Percentiles rank a stretch among this genome's conserved stretches.
phyloP scores from a whole-genome alignment of 1,140 invertebrate species.

The Platyscapa corneri region DNA sequence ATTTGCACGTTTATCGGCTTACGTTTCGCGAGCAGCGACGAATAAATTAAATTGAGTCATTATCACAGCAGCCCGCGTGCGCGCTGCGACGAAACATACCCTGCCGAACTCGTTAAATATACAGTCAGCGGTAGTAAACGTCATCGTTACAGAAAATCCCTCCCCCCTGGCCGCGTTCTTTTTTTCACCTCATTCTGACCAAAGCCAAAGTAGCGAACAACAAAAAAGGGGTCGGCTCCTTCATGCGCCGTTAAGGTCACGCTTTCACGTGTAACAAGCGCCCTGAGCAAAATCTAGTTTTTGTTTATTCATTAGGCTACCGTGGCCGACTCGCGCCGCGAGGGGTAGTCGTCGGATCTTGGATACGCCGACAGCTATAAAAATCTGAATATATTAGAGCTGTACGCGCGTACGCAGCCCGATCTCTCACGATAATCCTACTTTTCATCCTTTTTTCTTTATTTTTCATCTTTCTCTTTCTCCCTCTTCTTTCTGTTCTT shows the following conservation, averaged over 20 bases:
- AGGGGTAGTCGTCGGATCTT: conserved; percentile 66
- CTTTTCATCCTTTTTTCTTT: conserved; percentile 13
- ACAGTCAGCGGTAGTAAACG: conserved; percentile 3
- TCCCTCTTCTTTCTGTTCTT: too few species aligned
- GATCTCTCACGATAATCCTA: conserved; percentile 23
- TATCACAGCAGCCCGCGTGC: not conserved
- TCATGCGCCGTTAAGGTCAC: conserved; percentile 68
- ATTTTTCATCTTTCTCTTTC: not conserved
- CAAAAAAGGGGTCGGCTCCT: not conserved
- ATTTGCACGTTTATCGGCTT: not conserved
- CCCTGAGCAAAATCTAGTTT: conserved; percentile 71
- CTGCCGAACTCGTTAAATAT: conserved; percentile 5
- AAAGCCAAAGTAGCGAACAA: not conserved
- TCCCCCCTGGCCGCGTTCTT: not conserved
- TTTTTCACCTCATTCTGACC: not conserved
- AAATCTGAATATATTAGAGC: conserved; percentile 74
- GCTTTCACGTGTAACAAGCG: conserved; percentile 67
- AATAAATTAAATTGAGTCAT: conserved; percentile 30
- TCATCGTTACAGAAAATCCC: not conserved
- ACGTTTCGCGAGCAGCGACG: not conserved
- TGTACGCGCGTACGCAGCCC: not conserved
- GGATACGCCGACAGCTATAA: conserved; percentile 73
- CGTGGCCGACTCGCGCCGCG: conserved; percentile 54
- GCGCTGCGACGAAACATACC: not conserved
- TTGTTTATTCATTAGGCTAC: conserved; percentile 74